Evolutionary conservation across 2,888 invertebrate genomes (phyloP).

Genomic region (Schizaphis graminum): DNA sequence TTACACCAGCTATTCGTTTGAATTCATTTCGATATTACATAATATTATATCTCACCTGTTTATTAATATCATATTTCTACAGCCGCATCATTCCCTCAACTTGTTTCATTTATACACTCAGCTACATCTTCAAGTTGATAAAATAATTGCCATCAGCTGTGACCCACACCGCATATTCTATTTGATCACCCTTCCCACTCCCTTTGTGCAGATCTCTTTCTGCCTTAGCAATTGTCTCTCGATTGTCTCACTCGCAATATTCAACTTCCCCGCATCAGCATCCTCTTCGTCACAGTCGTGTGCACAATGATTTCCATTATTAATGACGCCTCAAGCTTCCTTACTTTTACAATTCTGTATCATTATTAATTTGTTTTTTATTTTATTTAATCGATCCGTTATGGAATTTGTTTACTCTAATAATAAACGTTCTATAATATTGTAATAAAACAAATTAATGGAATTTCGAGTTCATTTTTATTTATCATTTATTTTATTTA

Average conservation of each 20-base stretch:
- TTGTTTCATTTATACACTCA: neutral
- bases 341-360: neutral
- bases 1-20: neutral
- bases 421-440: neutral
- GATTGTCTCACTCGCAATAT: neutral
- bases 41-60: neutral
- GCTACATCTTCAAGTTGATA: neutral
- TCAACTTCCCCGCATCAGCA: neutral
- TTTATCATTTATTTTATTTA: no score
- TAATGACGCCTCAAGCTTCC: neutral
- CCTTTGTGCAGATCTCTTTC: neutral
- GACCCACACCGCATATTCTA: neutral
- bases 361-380: neutral
- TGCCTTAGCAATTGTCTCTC: neutral
- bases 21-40: neutral
- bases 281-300: neutral
- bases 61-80: neutral
- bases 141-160: constrained; percentile 7
- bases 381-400: neutral
- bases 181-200: neutral
- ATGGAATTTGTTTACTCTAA: neutral
- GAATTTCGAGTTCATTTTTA: neutral
- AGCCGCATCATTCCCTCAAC: neutral
- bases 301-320: neutral
- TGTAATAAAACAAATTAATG: neutral